Evolutionary conservation across 2,113 vertebrate genomes (phyloP).

Genomic region (Dendropsophus ebraccatus): DNA sequence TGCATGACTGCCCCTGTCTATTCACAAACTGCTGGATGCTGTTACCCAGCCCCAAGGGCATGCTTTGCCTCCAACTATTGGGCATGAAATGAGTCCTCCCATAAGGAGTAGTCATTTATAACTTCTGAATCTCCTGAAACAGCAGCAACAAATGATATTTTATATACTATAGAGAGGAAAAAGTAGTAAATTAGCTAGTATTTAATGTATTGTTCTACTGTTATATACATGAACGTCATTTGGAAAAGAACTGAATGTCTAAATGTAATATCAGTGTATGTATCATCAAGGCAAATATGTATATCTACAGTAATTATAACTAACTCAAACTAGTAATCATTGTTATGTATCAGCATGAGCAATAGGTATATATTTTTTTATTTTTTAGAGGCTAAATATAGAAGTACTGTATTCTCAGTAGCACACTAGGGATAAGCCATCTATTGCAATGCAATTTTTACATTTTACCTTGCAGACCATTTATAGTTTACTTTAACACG

Average conservation of each 20-base stretch:
- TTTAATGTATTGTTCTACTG: neutral
- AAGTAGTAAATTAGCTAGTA: neutral
- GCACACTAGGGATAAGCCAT: too few species aligned
- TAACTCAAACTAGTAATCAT: neutral
- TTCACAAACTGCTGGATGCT: conserved; percentile 1
- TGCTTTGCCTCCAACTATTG: neutral
- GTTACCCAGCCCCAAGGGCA: conserved; percentile 10
- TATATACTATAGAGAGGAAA: neutral
- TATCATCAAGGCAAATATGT: neutral
- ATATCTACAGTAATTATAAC: neutral
- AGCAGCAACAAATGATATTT: neutral
- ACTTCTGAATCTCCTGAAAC: neutral
- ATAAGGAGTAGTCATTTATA: conserved; percentile 17
- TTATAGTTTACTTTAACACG: too few species aligned
- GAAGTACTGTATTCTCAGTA: too few species aligned
- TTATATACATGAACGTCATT: neutral
- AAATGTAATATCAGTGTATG: neutral
- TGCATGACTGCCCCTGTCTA: conserved; percentile 36
- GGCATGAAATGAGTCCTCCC: conserved; percentile 35
- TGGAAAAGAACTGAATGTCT: neutral
- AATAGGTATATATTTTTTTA: too few species aligned
- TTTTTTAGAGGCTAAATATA: too few species aligned
- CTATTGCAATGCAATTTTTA: too few species aligned
- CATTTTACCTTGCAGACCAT: too few species aligned
- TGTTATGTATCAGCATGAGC: too few species aligned